A percentile compares a stretch with the other conserved stretches of the same genome.
Conservation (phyloP, 2,797 vertebrate species). For the Sebastes hopkinsi region DNA sequence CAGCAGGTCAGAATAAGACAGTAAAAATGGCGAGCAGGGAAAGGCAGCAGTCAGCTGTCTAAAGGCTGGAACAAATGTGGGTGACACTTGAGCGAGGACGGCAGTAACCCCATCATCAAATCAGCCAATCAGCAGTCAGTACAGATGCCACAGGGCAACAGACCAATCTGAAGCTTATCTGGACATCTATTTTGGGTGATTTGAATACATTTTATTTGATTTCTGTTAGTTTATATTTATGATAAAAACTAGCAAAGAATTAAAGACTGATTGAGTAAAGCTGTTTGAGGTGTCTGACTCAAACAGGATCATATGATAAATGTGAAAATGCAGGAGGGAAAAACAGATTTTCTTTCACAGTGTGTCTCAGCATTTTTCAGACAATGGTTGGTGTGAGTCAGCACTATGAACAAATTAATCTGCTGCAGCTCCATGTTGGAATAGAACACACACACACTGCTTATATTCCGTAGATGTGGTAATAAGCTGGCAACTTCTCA, state of each 20-base stretch:
- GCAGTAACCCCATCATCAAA: constrained; percentile 24
- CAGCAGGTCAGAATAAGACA: constrained; percentile 10
- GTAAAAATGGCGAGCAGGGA: constrained; percentile 32
- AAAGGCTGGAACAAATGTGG: constrained; percentile 52
- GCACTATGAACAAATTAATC: not conserved
- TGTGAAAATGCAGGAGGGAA: not conserved
- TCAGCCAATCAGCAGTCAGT: not conserved
- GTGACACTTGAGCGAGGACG: constrained; percentile 46
- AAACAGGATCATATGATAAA: not conserved
- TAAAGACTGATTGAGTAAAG: not conserved
- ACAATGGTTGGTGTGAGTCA: constrained; percentile 32
- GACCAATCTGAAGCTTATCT: not conserved
- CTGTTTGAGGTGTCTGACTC: not conserved
- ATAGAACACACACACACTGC: not conserved
- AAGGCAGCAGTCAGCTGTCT: constrained; percentile 64
- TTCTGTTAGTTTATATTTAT: not conserved
- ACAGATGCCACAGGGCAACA: not conserved
- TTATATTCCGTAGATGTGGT: not conserved
- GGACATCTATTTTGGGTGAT: not conserved
- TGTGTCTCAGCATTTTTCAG: constrained; percentile 19
- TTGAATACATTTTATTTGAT: not conserved
- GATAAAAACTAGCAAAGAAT: not conserved
- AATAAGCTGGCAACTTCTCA: not conserved
- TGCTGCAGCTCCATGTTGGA: constrained; percentile 14
- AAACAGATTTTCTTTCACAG: not conserved